These are phyloP conservation scores for Lepidocyrtinus sp. DNA, from an alignment of 2,888 invertebrate species.

Conservation along the genomic window DNA sequence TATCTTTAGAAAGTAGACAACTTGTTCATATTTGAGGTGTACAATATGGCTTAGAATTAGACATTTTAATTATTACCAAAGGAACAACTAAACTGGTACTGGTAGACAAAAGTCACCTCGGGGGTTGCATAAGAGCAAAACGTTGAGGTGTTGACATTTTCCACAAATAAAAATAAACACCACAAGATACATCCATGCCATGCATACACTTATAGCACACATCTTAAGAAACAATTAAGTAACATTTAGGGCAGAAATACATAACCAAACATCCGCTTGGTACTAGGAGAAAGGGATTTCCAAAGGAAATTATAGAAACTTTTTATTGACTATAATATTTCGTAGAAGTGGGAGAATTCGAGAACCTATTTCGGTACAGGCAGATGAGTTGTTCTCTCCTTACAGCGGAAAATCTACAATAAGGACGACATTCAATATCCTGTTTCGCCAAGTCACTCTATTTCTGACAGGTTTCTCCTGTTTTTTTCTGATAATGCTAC, in stretches of 20 bases:
- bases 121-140: too few species aligned
- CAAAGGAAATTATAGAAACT: conserved; percentile 16
- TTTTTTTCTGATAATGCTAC: too few species aligned
- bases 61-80: too few species aligned
- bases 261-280: not conserved
- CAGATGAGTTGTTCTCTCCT: not conserved
- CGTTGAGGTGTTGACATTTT: too few species aligned
- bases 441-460: conserved; percentile 19
- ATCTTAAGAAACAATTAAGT: not conserved
- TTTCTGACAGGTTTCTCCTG: too few species aligned
- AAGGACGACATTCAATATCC: conserved; percentile 45
- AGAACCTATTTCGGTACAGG: not conserved
- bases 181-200: not conserved
- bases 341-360: not conserved
- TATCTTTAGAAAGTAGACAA: conserved; percentile 18
- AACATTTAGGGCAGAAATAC: not conserved
- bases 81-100: too few species aligned
- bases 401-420: not conserved
- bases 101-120: too few species aligned
- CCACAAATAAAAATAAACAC: conserved; percentile 65
- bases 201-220: not conserved
- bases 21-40: conserved; percentile 42
- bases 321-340: not conserved
- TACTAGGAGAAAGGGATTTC: conserved; percentile 15
- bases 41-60: too few species aligned